Evolutionary conservation across 1,140 invertebrate species (phyloP).

Genomic region (Portunus trituberculatus): DNA sequence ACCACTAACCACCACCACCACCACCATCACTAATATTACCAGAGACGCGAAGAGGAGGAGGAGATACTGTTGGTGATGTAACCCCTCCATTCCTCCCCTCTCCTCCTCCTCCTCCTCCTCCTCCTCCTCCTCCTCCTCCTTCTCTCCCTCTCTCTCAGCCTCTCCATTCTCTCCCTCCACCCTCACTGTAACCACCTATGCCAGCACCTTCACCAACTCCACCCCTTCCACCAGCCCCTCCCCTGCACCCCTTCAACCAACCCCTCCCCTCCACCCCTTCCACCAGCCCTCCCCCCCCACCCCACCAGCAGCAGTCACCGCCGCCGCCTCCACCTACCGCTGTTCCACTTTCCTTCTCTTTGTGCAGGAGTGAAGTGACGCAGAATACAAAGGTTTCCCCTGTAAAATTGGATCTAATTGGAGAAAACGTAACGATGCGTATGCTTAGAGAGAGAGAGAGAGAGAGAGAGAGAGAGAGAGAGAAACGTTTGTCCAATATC

Average conservation of each 20-base stretch:
- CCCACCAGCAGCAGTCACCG: neutral
- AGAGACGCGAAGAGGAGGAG: too few relatives aligned
- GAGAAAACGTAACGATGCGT: neutral
- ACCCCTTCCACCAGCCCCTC: too few relatives aligned
- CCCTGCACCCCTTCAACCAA: too few relatives aligned
- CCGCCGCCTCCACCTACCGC: neutral
- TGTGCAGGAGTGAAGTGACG: neutral
- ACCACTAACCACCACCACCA: neutral
- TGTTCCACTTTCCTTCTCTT: conserved; percentile 9
- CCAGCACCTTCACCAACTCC: too few relatives aligned
- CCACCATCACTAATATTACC: too few relatives aligned
- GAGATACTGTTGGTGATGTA: neutral
- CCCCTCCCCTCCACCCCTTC: too few relatives aligned
- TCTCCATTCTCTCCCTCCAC: too few relatives aligned
- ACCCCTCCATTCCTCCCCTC: neutral
- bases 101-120: neutral
- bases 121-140: too few relatives aligned
- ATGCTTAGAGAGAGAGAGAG: neutral
- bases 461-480: conserved; percentile 8
- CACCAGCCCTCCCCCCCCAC: neutral
- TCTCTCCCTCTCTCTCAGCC: neutral
- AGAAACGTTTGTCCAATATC: too few relatives aligned
- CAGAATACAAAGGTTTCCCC: conserved; percentile 20
- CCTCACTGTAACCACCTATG: too few relatives aligned
- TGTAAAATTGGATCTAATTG: neutral